A percentile compares a stretch with the other conserved stretches of the same genome.
Conservation (phyloP, 1,140 invertebrate species). For the Stenopsyche tienmushanensis region DNA sequence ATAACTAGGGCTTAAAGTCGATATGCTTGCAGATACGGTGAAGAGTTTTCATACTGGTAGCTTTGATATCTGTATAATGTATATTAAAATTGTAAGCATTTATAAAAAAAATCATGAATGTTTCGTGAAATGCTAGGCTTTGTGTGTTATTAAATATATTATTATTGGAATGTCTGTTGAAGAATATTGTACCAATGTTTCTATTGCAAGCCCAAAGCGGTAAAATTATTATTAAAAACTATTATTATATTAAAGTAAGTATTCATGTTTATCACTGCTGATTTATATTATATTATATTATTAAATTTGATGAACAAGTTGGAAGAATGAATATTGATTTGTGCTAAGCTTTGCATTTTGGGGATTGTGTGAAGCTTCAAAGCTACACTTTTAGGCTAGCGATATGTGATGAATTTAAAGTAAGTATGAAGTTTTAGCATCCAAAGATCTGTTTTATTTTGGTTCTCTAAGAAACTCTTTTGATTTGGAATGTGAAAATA, state of each 20-base stretch:
- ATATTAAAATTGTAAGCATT: slow-evolving; percentile 10
- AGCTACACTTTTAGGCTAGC: background rate
- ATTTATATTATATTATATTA: slow-evolving; percentile 22
- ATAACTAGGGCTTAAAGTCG: slow-evolving; percentile 10
- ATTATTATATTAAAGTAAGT: slow-evolving; percentile 12
- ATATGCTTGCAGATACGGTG: slow-evolving; percentile 21
- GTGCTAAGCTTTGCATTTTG: slow-evolving; percentile 18
- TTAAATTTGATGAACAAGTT: slow-evolving; percentile 18
- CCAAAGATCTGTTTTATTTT: too few relatives aligned
- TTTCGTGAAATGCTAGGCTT: slow-evolving; percentile 21
- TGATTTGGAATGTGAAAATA: too few relatives aligned
- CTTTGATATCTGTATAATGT: slow-evolving; percentile 22
- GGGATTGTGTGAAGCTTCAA: slow-evolving; percentile 12
- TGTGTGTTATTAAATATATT: slow-evolving; percentile 20
- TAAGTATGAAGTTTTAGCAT: background rate
- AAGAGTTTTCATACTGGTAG: slow-evolving; percentile 23
- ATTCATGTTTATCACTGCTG: slow-evolving; percentile 29
- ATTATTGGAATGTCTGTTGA: slow-evolving; percentile 14
- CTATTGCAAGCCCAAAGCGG: slow-evolving; percentile 12
- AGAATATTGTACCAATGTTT: slow-evolving; percentile 16
- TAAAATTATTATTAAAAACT: slow-evolving; percentile 9
- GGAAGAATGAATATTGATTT: slow-evolving; percentile 8
- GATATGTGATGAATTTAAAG: background rate
- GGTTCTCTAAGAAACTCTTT: too few relatives aligned
- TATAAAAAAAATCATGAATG: slow-evolving; percentile 12